Evolutionary conservation across 53 echinoderm and acorn worm genomes (phyloP).

Genomic region (Holothuria leucospilota): DNA sequence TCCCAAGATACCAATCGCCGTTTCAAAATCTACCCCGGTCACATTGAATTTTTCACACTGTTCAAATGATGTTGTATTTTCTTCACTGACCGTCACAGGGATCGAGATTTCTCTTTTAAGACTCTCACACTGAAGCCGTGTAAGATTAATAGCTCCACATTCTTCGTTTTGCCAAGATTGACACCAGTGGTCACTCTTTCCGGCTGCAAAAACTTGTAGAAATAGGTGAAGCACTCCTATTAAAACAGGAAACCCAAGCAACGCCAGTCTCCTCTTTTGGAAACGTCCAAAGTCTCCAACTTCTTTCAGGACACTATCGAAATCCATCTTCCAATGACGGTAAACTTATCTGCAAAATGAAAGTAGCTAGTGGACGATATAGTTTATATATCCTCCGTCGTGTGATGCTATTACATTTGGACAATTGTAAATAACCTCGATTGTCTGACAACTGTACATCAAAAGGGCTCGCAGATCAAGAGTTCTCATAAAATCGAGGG

Average conservation of each 20-base stretch:
- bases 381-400: too few species aligned
- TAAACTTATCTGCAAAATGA: too few species aligned
- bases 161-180: conserved; percentile 5
- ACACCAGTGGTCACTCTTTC: conserved; percentile 36
- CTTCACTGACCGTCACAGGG: background rate
- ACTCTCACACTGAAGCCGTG: background rate
- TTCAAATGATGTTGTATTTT: background rate
- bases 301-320: background rate
- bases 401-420: too few species aligned
- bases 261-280: background rate
- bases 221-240: background rate
- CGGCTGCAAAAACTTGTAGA: conserved; percentile 27
- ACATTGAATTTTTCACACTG: conserved; percentile 30
- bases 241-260: background rate
- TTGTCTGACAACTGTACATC: too few species aligned
- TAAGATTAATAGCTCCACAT: background rate
- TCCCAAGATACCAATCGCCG: conserved; percentile 1
- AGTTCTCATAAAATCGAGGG: too few species aligned
- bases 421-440: too few species aligned
- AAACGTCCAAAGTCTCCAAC: conserved; percentile 6
- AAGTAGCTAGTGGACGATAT: too few species aligned
- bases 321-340: background rate
- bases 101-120: conserved; percentile 7
- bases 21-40: conserved; percentile 14
- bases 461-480: too few species aligned